Base-by-base conservation (phyloP, 2,113 vertebrate genomes). In the Siniperca chuatsi region DNA sequence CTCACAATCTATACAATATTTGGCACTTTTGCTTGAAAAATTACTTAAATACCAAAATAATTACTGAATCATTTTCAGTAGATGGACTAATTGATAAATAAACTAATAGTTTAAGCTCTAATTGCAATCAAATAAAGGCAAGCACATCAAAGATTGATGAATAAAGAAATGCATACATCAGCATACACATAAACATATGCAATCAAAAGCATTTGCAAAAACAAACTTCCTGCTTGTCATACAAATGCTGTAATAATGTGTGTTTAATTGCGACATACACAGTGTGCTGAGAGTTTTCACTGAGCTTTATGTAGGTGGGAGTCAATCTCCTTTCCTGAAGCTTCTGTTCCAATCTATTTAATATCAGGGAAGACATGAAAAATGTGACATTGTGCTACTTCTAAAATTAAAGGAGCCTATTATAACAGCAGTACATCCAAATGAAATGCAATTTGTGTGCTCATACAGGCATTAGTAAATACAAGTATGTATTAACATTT, bases 251-350 rank as follows among this genome's bases (percentile, higher is more conserved):
- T 76, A 33, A 52, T 60, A 60, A 76, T 73, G 42, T 81, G 72
- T 75, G 67, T 89, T 82, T 75, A 62, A 79, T 76, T 87, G 70
- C 0, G 8, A 55, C 2, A 65, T 4, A 52, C 37, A 25, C 48
- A 21, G 35, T 21, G 52, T 40, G 23, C 40, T 64, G 35, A 60
- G 21, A 58, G 50, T 79, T 73, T 75, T 70, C n/a, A 15, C 62
- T 35, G 62, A 40, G 75, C 72, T 69, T 60, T 7, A 71, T 64
- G 81, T 67, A 70, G 60, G 81, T 77, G 74, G 83, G 62, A 82
- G 79, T 86, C 70, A 79, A 82, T 86, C 75, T 77, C 10, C 29
- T 70, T 66, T 65, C 80, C 58, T 76, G 33, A 64, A 75, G 68
- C 71, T 80, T 62, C 61, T 25, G 54, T 76, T 82, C 16, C 35